These are phyloP conservation scores for Artemia sinica DNA, from an alignment of 2,888 invertebrate genomes.

Conservation along the genomic window DNA sequence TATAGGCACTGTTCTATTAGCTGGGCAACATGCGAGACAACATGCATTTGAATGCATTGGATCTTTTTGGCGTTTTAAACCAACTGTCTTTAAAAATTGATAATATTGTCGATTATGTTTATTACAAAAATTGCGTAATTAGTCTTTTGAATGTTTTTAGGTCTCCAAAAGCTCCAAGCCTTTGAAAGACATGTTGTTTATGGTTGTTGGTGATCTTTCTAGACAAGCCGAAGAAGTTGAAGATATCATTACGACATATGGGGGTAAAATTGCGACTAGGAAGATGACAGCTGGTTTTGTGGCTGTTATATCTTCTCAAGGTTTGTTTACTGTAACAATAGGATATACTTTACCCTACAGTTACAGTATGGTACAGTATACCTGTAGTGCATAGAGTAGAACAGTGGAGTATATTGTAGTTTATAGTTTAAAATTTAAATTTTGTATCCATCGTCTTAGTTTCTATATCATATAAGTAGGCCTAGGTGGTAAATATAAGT, in stretches of 20 bases:
- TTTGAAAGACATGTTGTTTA: conserved; percentile 59
- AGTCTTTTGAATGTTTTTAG: conserved; percentile 18
- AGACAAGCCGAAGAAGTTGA: conserved; percentile 41
- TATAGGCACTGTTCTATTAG: no score
- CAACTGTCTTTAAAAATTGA: neutral
- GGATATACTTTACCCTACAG: no score
- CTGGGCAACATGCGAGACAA: no score
- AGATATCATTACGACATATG: conserved; percentile 48
- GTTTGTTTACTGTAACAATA: conserved; percentile 27
- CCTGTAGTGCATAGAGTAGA: no score
- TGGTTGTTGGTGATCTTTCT: conserved; percentile 39
- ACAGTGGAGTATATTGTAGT: no score
- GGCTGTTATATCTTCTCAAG: conserved; percentile 53
- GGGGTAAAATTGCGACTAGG: conserved; percentile 51
- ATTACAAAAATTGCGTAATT: neutral
- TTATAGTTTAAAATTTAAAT: no score
- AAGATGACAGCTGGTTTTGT: conserved; percentile 43
- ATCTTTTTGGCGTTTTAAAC: conserved; percentile 22
- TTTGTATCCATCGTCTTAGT: no score
- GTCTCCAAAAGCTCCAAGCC: conserved; percentile 28
- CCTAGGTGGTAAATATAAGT: no score
- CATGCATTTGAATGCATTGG: no score
- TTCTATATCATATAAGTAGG: no score
- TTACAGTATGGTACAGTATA: no score
- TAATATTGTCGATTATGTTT: conserved; percentile 15